Evolutionary conservation across 2,888 invertebrate genomes (phyloP).

Genomic region (Podabrus alpinus): DNA sequence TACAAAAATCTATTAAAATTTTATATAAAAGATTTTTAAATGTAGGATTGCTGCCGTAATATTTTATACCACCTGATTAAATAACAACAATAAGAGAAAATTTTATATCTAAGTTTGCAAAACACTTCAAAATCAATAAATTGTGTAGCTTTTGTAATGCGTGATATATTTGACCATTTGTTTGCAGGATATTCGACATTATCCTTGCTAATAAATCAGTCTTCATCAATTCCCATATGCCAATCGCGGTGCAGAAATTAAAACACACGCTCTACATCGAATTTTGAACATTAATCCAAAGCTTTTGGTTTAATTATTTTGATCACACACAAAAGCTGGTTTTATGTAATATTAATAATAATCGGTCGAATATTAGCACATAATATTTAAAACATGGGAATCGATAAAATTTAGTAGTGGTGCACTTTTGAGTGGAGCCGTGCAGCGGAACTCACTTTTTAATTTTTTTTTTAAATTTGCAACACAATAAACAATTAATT

Average conservation of each 20-base stretch:
- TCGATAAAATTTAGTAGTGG: neutral
- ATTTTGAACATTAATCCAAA: conserved; percentile 25
- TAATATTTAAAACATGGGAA: neutral
- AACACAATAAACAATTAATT: conserved; percentile 9
- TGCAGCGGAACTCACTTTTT: neutral
- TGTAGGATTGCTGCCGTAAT: neutral
- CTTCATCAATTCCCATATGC: conserved; percentile 35
- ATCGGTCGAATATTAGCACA: neutral
- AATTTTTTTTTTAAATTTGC: neutral
- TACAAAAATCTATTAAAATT: neutral
- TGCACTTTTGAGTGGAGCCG: too few species aligned
- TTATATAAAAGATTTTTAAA: neutral
- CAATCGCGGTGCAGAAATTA: conserved; percentile 26
- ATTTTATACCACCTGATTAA: neutral
- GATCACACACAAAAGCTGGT: conserved; percentile 7
- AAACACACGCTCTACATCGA: conserved; percentile 21
- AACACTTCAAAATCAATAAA: conserved; percentile 14
- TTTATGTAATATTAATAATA: neutral
- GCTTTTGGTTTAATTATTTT: conserved; percentile 15
- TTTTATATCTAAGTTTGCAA: neutral
- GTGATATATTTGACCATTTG: conserved; percentile 29
- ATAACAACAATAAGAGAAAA: neutral
- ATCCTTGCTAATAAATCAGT: conserved; percentile 36
- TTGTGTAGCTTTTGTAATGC: conserved; percentile 23
- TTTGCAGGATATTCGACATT: conserved; percentile 33